Evolutionary conservation across 2,113 vertebrate species (phyloP).

Genomic region (Coreoperca whiteheadi): DNA sequence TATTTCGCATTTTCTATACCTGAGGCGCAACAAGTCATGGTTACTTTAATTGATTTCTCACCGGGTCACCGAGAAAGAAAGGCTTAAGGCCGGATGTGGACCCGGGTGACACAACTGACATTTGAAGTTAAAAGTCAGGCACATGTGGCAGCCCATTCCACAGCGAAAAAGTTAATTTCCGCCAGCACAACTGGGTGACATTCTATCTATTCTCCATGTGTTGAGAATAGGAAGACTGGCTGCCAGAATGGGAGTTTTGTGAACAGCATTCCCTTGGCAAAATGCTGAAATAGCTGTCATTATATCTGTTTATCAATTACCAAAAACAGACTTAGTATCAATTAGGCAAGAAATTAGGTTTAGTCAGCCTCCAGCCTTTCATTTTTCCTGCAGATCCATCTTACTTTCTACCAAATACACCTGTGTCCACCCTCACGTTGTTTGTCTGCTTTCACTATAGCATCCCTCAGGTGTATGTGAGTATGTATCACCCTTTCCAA

Average conservation of each 20-base stretch:
- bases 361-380: not conserved
- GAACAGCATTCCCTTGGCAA: conserved; percentile 6
- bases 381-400: conserved; percentile 1
- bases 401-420: conserved; percentile 38
- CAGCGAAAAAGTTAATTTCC: conserved; percentile 16
- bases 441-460: conserved; percentile 43
- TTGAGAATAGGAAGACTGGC: conserved; percentile 18
- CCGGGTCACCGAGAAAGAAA: conserved; percentile 35
- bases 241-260: not conserved
- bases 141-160: conserved; percentile 38
- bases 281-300: conserved; percentile 26
- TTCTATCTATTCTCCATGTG: conserved; percentile 22
- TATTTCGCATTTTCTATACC: conserved; percentile 43
- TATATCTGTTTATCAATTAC: conserved; percentile 21
- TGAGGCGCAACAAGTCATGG: conserved; percentile 33
- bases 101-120: conserved; percentile 65
- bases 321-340: not conserved
- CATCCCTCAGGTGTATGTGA: conserved; percentile 63
- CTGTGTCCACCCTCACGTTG: conserved; percentile 61
- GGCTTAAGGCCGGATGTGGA: conserved; percentile 35
- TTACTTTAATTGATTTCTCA: conserved; percentile 67
- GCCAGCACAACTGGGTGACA: conserved; percentile 25
- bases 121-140: conserved; percentile 70
- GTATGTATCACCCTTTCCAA: conserved; percentile 41
- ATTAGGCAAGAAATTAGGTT: not conserved